Percentiles rank a stretch among this genome's conserved stretches.
These are phyloP conservation scores for Thysanoteuthis rhombus DNA, from an alignment of 2,888 invertebrate species.

Conservation along the genomic window DNA sequence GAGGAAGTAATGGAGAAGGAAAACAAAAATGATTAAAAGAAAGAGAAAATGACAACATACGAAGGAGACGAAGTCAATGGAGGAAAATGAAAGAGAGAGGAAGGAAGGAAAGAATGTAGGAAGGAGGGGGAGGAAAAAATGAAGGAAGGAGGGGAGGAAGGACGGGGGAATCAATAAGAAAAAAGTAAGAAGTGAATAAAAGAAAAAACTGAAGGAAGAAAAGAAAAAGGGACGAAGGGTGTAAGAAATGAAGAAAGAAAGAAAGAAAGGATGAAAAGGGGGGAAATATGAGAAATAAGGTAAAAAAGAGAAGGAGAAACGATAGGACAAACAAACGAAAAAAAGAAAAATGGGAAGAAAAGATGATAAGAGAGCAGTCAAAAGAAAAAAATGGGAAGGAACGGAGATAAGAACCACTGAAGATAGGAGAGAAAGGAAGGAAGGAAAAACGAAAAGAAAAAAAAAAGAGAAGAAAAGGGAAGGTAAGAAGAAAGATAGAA, in stretches of 20 bases:
- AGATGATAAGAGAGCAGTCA: not conserved
- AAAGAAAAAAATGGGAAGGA: not conserved
- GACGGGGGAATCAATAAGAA: not conserved
- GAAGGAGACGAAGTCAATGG: not conserved
- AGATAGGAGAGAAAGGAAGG: not conserved
- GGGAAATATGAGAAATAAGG: not conserved
- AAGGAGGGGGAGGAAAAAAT: not conserved
- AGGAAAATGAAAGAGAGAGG: not conserved
- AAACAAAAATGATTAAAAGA: not conserved
- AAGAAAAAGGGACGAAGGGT: not conserved
- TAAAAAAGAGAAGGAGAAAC: not conserved
- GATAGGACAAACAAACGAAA: not conserved
- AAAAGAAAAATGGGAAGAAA: not conserved
- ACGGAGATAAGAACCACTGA: not conserved
- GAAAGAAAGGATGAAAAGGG: not conserved
- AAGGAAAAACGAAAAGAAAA: not conserved
- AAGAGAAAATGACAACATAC: not conserved
- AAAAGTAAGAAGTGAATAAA: not conserved
- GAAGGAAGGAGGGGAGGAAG: not conserved
- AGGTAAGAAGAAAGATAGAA: not conserved
- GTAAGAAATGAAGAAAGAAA: not conserved
- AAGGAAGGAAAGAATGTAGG: not conserved
- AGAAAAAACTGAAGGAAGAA: not conserved
- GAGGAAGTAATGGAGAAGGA: too few species aligned
- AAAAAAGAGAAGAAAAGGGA: not conserved